Evolutionary conservation across 23 tunicate genomes (phyloP), one percentile per base, ranked within the genome.

Genomic region (Botrylloides violaceus): DNA sequence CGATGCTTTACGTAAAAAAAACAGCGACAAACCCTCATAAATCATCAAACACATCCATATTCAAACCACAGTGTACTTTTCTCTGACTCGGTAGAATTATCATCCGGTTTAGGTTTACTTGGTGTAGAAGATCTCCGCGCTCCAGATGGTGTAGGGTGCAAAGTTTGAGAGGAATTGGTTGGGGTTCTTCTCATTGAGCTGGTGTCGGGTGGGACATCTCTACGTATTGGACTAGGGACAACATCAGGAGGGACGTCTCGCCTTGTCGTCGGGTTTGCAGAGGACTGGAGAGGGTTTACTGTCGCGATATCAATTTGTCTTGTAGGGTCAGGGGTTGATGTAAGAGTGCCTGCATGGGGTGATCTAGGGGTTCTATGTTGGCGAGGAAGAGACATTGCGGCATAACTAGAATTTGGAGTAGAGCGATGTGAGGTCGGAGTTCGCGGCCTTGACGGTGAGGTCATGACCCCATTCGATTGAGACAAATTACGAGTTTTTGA

Each of bases 41-140:
- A 58, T 28, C 26, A 12, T 68, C 58, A 88, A 6, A 90, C 85
- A 49, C 97, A 90, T 34, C 97, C 97, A 65, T 90, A 90, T 59
- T 90, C 97, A 53, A 58, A 90, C 97, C 97, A 90, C 50, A 73
- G 75, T 18, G 86, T 87, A 70, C 80, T 79, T 58, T 79, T 79
- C 59, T 85, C 94, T 9, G 80, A 57, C 28, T 87, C 82, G n/a
- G 75, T 80, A 4, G 81, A 37, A n/a, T 36, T 29, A 27, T 73
- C 72, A 4, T 73, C 79, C 33, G 34, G 26, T 26, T 75, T 62
- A 5, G 86, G 86, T 15, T 68, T 68, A 5, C 49, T 68, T 28
- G 74, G 74, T 2, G 86, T 76, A 0, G 81, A 71, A n/a, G 86
- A 72, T 48, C 95, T 37, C 74, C 74, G 12, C 15, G 74, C 4